Conservation (phyloP, 2,113 vertebrate species). For the Xiphophorus couchianus region DNA sequence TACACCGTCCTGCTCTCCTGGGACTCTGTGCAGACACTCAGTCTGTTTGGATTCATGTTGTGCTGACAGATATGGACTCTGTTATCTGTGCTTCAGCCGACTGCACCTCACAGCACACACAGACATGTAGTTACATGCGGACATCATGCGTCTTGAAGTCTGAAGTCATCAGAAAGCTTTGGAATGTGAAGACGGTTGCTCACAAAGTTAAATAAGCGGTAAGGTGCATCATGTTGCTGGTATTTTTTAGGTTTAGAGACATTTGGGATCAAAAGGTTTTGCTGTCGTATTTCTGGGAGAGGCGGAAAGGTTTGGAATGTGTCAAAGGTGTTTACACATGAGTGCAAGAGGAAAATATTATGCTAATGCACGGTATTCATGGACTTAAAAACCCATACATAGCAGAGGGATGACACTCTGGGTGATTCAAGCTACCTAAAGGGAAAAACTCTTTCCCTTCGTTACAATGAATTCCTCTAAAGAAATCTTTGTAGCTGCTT, state of each 20-base stretch:
- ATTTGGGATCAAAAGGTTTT: constrained; percentile 10
- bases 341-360: constrained; percentile 9
- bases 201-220: background rate
- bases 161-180: background rate
- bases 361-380: background rate
- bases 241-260: background rate
- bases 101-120: background rate
- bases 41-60: constrained; percentile 44
- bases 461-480: constrained; percentile 40
- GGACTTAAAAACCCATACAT: background rate
- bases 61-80: constrained; percentile 22
- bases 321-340: constrained; percentile 13
- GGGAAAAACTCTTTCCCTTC: constrained; percentile 33
- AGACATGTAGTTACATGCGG: background rate
- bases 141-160: background rate
- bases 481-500: constrained; percentile 6
- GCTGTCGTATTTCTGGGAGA: constrained; percentile 22
- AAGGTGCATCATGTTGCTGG: background rate
- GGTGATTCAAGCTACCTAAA: constrained; percentile 39
- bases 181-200: background rate
- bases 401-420: constrained; percentile 5
- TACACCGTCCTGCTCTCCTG: constrained; percentile 28
- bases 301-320: background rate
- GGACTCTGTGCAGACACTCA: constrained; percentile 38
- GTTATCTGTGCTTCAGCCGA: too few relatives aligned